Base-by-base conservation (phyloP, 2,888 invertebrate species). In the Ophraella communa region DNA sequence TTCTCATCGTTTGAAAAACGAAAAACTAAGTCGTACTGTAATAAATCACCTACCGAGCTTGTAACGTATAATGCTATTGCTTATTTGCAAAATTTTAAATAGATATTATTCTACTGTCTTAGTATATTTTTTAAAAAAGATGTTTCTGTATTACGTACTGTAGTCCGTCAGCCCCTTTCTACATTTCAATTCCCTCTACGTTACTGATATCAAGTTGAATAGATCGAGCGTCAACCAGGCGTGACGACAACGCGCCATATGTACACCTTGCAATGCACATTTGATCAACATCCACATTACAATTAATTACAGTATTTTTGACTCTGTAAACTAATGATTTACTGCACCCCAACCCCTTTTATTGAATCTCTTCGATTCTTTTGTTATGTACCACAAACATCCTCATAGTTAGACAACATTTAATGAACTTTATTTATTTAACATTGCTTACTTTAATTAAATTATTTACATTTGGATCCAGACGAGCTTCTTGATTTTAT, bases 221-320 rank as follows among this genome's bases (percentile, higher is more conserved):
- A 44, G 56, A 61, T 57, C 55, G 59, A 54, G 58, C 49, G 52
- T 27, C 62, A 61, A 59, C 64, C 65, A 65, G 67, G 67, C 67
- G 65, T 67, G 67, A 67, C 67, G 61, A 49, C 35, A 30, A 52
- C 54, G 66, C 61, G 66, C 61, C 66, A 67, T 61, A 76, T 76
- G 75, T 70, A 72, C 73, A 75, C 73, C 74, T 73, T 73, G 70
- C 71, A 69, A 61, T 65, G 24, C 14, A 52, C 23, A 52, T 30
- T 67, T 66, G 47, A 55, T 67, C 70, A 66, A 65, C 67, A 65
- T 71, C 71, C 68, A 70, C 67, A 74, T 73, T 73, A 74, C 75
- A 73, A 74, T 75, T 75, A 75, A 75, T 75, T 74, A 74, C 71
- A 59, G 59, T 71, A 66, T 67, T 69, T 74, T 71, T 73, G 74